Evolutionary conservation across 1,140 invertebrate species (phyloP).

Genomic region (Ceratina calcarata): DNA sequence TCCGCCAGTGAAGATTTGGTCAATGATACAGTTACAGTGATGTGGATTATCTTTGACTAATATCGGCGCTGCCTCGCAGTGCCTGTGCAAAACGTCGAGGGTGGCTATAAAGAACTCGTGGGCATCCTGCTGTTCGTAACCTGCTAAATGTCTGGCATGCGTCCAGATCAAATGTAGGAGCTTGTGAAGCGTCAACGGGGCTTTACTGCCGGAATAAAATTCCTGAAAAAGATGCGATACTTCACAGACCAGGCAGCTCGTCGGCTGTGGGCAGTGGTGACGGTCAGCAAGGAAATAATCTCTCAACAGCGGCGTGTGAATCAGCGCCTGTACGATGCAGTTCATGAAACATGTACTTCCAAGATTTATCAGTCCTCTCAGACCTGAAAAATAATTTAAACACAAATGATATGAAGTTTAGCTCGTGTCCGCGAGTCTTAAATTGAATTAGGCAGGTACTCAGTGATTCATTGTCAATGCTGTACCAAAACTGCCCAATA

Average conservation of each 20-base stretch:
- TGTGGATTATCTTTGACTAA: slow-evolving; percentile 82
- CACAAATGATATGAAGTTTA: no score
- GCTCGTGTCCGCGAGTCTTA: no score
- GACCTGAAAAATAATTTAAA: slow-evolving; percentile 77
- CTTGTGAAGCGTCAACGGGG: slow-evolving; percentile 92
- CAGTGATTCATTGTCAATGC: no score
- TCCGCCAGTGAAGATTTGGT: slow-evolving; percentile 97
- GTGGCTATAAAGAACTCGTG: slow-evolving; percentile 99
- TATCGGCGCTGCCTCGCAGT: slow-evolving; percentile 82
- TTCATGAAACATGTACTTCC: slow-evolving; percentile 99
- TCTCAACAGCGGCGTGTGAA: slow-evolving; percentile 95
- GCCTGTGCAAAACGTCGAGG: slow-evolving; percentile 94
- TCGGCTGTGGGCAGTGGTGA: slow-evolving; percentile 89
- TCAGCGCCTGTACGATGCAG: slow-evolving; percentile 96
- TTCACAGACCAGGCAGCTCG: slow-evolving; percentile 95
- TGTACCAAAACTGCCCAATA: no score
- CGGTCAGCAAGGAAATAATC: slow-evolving; percentile 97
- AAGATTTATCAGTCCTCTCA: slow-evolving; percentile 96
- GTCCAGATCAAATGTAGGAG: slow-evolving; percentile 97
- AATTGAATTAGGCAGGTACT: no score
- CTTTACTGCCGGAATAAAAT: slow-evolving; percentile 95
- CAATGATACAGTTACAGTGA: slow-evolving; percentile 97
- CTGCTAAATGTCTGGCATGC: slow-evolving; percentile 95
- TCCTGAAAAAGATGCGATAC: slow-evolving; percentile 92
- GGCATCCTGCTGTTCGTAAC: slow-evolving; percentile 98